phyloP scores from a whole-genome alignment of 2,888 invertebrate genomes.

The Xanthorhoe designata region DNA sequence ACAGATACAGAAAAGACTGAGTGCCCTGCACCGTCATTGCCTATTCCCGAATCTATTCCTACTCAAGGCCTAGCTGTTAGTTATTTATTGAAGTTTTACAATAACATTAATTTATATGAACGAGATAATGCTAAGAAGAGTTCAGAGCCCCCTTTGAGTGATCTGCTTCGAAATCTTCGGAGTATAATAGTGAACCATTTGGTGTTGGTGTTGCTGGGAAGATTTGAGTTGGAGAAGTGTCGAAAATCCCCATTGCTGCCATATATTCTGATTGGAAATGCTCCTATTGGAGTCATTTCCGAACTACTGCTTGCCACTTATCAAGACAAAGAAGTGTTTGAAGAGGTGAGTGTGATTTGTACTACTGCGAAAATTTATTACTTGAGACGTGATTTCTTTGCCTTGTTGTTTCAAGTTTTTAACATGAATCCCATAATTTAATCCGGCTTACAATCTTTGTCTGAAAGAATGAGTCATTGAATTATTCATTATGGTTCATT shows the following conservation, averaged over 20 bases:
- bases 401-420: not conserved
- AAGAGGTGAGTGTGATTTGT: slow-evolving; percentile 65
- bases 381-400: not conserved
- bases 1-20: slow-evolving; percentile 70
- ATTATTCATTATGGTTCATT: slow-evolving; percentile 13
- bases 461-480: slow-evolving; percentile 17
- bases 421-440: not conserved
- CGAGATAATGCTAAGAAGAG: slow-evolving; percentile 91
- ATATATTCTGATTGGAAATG: slow-evolving; percentile 88
- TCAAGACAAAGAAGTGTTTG: slow-evolving; percentile 85
- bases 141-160: slow-evolving; percentile 90
- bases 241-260: slow-evolving; percentile 88
- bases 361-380: not conserved
- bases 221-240: slow-evolving; percentile 80
- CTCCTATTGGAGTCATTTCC: slow-evolving; percentile 91
- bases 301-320: slow-evolving; percentile 88
- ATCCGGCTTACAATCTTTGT: slow-evolving; percentile 7
- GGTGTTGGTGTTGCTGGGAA: slow-evolving; percentile 86
- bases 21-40: slow-evolving; percentile 77
- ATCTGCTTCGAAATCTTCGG: slow-evolving; percentile 86
- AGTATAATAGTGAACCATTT: slow-evolving; percentile 84
- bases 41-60: slow-evolving; percentile 72
- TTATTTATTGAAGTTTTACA: slow-evolving; percentile 85
- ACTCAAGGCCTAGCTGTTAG: slow-evolving; percentile 77
- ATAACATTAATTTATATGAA: slow-evolving; percentile 90